phyloP scores from a whole-genome alignment of 1,140 invertebrate genomes.

The Drosophila elegans region DNA sequence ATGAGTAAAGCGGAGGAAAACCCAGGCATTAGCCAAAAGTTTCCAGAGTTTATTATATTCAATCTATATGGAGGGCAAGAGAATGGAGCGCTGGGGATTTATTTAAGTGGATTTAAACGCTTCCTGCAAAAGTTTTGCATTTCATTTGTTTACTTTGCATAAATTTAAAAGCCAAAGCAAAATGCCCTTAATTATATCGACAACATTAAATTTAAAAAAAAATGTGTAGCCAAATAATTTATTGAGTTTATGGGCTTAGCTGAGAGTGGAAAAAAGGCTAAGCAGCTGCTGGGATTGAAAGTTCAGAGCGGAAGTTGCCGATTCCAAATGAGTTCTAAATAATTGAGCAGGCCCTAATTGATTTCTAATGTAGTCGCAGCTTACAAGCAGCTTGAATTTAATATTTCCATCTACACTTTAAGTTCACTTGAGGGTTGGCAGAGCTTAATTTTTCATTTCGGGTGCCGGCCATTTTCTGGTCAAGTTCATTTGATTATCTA shows the following conservation, averaged over 20 bases:
- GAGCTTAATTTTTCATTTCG: constrained; percentile 5
- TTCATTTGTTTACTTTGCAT: constrained; percentile 39
- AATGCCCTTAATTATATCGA: constrained; percentile 47
- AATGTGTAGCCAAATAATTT: constrained; percentile 17
- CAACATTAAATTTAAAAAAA: constrained; percentile 23
- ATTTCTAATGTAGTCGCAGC: constrained; percentile 10
- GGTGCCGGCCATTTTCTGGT: constrained; percentile 26
- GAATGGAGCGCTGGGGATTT: constrained; percentile 34
- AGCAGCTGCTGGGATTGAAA: constrained; percentile 1
- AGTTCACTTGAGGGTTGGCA: neutral
- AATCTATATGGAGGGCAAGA: constrained; percentile 23
- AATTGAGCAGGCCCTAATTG: constrained; percentile 42
- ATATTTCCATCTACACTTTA: neutral
- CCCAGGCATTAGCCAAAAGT: constrained; percentile 62
- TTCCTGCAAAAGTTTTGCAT: constrained; percentile 40
- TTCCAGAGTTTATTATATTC: constrained; percentile 48
- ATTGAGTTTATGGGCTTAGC: constrained; percentile 9
- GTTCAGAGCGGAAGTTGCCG: constrained; percentile 17
- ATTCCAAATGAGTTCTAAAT: constrained; percentile 27
- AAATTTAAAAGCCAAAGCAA: constrained; percentile 56
- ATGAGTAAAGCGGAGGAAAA: neutral
- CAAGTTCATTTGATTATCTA: constrained; percentile 81
- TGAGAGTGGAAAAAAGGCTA: constrained; percentile 3
- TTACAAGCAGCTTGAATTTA: neutral
- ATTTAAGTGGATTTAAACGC: constrained; percentile 60